Evolutionary conservation across 2,797 vertebrate species (phyloP), one percentile per base, ranked within the genome.

Genomic region (Channa striata): DNA sequence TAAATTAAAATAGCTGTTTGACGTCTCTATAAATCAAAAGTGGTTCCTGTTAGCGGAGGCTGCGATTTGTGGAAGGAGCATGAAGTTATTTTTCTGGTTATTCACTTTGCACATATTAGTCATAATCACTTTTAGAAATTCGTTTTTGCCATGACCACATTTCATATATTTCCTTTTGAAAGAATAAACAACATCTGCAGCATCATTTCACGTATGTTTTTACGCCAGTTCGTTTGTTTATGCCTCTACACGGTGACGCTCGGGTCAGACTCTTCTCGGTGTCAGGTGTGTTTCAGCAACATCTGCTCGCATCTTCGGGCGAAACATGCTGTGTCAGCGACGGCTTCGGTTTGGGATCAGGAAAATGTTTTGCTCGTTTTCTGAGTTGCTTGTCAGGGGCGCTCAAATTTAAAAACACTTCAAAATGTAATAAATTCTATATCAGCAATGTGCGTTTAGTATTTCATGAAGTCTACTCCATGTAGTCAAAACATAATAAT

Each of bases 21-120:
- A 39, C 49, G 68, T 68, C 21, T 58, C 61, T 17, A 39, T 65
- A 44, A 68, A 76, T 73, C 11, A 72, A 56, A 70, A 69, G 63
- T 72, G 59, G n/a, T 74, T 14, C 52, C 19, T 36, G 0, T 43
- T 2, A 11, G 13, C 30, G 34, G 54, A 72, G 59, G 72, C 51
- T 30, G 56, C 16, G 12, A 21, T 39, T 63, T 51, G 54, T 43
- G 54, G 33, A 74, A 73, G 69, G 59, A 14, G 46, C 42, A 40
- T 30, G 40, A 58, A 17, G 19, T 57, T 46, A 17, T 21, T 11
- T 4, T 2, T 4, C n/a, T 34, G 36, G 23, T n/a, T n/a, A n/a
- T n/a, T n/a, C n/a, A 16, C 2, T 47, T 50, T 37, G 3, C 13
- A 16, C 1, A 5, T 34, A 14, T 34, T 10, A 19, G 12, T 33